Evolutionary conservation across 2,888 invertebrate genomes (phyloP), one percentile per base, ranked within the genome.

Genomic region (Pandemis heparana): DNA sequence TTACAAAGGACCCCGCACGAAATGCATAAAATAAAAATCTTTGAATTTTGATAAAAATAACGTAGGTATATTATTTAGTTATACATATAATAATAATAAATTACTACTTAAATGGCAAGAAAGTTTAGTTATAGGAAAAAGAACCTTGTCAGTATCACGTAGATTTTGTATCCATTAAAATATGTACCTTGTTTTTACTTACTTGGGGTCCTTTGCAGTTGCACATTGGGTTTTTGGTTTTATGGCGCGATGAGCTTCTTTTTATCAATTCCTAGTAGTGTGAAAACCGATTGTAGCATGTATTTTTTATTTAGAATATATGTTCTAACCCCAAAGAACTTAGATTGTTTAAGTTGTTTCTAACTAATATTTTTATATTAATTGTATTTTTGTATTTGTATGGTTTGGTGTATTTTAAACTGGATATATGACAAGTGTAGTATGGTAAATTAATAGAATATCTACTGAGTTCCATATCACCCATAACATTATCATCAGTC

Each of bases 251-350:
- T 12, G 23, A 66, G 38, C 71, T 48, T 43, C 2, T 60, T 63
- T 60, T 46, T 41, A 74, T 48, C 46, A 65, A 59, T 60, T 60
- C 12, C 56, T 56, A 23, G 61, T 63, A 66, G 39, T 14, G 14
- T 14, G n/a, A 48, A 7, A 64, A 2, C 56, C 56, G 64, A 60
- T 60, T 43, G 60, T 41, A 46, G 48, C 48, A 41, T 66, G 65
- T 48, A 14, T 74, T 51, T 1, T 32, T 32, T 32, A 32, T 32
- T 60, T 8, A 60, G 65, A 53, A 61, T 56, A 53, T 73, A 59
- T 60, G 43, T 62, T 74, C 59, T 70, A 64, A 71, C 70, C 70
- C 64, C 46, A 65, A 64, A 48, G 59, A 65, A 59, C 59, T 59
- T 43, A 16, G 7, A 53, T 6, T n/a, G 16, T 18, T 63, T 16